Evolutionary conservation across 2,113 vertebrate genomes (phyloP).

Genomic region (Lamprologus lemairii): DNA sequence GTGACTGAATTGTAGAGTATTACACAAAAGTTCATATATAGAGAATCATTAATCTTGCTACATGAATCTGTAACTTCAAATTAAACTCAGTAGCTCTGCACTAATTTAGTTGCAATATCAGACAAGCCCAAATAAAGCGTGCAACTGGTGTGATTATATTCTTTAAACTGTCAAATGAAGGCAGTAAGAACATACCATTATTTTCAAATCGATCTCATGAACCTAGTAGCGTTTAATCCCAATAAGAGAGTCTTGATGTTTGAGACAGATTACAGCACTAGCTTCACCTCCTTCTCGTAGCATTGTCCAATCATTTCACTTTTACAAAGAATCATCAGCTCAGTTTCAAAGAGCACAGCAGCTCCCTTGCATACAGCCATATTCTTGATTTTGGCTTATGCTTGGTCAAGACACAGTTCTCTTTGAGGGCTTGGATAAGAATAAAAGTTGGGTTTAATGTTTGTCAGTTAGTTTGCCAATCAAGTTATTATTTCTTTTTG

Average conservation of each 20-base stretch:
- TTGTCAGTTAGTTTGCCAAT: constrained; percentile 27
- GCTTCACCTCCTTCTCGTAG: neutral
- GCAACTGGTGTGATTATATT: neutral
- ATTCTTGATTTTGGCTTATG: neutral
- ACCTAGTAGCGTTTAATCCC: neutral
- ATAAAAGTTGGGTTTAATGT: neutral
- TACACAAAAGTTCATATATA: neutral
- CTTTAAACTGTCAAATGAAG: neutral
- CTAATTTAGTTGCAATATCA: neutral
- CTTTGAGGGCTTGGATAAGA: neutral
- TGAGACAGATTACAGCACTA: neutral
- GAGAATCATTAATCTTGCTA: neutral
- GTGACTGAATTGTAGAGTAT: constrained; percentile 25
- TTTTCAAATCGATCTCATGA: neutral
- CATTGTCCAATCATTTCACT: constrained; percentile 18
- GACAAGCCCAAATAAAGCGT: neutral
- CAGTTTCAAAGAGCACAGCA: constrained; percentile 17
- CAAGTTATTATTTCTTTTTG: neutral
- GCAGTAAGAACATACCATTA: neutral
- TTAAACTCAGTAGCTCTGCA: neutral
- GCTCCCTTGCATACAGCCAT: neutral
- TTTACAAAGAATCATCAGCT: neutral
- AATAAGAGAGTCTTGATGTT: neutral
- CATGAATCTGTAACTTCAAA: neutral
- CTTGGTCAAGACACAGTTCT: neutral